Evolutionary conservation across 1,140 invertebrate species (phyloP).

Genomic region (Cyphomyrmex costatus): DNA sequence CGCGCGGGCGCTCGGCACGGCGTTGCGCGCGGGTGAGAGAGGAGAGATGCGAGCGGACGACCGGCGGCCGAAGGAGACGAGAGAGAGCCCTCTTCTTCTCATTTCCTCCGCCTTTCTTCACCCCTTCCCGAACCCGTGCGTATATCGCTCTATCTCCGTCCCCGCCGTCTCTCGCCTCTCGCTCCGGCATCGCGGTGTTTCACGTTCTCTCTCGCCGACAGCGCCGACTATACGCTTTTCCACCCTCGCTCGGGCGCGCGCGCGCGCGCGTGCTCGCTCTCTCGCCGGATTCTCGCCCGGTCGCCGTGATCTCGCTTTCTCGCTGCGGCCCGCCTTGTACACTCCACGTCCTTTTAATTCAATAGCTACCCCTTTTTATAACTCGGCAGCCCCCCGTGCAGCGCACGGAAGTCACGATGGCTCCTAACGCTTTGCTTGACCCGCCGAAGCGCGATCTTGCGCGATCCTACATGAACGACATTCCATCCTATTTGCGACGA

Average conservation of each 20-base stretch:
- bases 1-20: conserved; percentile 67
- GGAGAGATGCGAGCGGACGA: conserved; percentile 62
- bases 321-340: conserved; percentile 58
- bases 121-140: conserved; percentile 4
- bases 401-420: conserved; percentile 68
- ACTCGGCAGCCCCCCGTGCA: conserved; percentile 54
- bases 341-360: conserved; percentile 83
- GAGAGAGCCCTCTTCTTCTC: conserved; percentile 74
- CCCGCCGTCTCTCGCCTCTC: not conserved
- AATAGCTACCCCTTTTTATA: conserved; percentile 82
- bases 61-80: conserved; percentile 70
- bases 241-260: conserved; percentile 5
- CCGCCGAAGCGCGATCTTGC: conserved; percentile 29
- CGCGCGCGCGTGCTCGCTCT: conserved; percentile 17
- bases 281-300: conserved; percentile 41
- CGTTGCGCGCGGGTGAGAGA: conserved; percentile 63
- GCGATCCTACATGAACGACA: conserved; percentile 21
- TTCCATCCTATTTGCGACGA: conserved; percentile 16
- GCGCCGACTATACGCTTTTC: not conserved
- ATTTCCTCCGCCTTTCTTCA: conserved; percentile 68
- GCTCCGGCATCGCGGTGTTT: conserved; percentile 18
- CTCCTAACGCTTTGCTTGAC: conserved; percentile 55
- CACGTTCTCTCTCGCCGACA: conserved; percentile 42
- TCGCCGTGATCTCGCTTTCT: conserved; percentile 38
- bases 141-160: conserved; percentile 32